Conservation (phyloP, 2,113 vertebrate species). For the Helogale parvula region DNA sequence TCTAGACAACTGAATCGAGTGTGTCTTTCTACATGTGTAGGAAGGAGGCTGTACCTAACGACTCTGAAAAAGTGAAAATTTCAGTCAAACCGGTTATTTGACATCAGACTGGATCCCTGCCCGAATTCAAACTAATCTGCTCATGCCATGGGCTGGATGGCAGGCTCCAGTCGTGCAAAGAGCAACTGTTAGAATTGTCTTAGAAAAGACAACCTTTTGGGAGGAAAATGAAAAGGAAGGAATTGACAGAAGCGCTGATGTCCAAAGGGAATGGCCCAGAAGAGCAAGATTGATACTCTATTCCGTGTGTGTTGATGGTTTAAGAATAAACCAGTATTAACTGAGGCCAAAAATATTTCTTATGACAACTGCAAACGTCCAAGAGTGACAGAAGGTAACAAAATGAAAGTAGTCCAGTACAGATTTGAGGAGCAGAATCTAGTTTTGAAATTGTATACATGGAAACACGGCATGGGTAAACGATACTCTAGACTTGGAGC, state of each 20-base stretch:
- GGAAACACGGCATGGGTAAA: not conserved
- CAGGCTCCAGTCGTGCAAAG: not conserved
- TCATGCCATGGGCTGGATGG: not conserved
- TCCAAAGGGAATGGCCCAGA: fast-evolving
- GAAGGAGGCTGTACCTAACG: not conserved
- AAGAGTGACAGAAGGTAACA: not conserved
- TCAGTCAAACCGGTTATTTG: not conserved
- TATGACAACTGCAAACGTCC: not conserved
- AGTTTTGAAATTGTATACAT: not conserved
- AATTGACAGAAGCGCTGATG: not conserved
- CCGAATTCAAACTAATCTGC: not conserved
- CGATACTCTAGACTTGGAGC: not conserved
- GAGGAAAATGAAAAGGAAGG: not conserved
- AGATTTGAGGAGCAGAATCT: not conserved
- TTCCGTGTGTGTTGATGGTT: fast-evolving
- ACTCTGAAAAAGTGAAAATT: not conserved
- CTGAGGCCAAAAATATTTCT: not conserved
- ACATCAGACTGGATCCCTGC: not conserved
- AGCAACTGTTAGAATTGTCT: not conserved
- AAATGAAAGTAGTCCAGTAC: not conserved
- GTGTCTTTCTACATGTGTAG: not conserved
- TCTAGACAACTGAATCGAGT: not conserved
- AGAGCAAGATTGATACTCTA: not conserved
- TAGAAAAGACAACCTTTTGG: not conserved
- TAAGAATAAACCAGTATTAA: not conserved